These are phyloP conservation scores for Thermophis baileyi DNA, from an alignment of 2,113 vertebrate genomes.

Conservation along the genomic window DNA sequence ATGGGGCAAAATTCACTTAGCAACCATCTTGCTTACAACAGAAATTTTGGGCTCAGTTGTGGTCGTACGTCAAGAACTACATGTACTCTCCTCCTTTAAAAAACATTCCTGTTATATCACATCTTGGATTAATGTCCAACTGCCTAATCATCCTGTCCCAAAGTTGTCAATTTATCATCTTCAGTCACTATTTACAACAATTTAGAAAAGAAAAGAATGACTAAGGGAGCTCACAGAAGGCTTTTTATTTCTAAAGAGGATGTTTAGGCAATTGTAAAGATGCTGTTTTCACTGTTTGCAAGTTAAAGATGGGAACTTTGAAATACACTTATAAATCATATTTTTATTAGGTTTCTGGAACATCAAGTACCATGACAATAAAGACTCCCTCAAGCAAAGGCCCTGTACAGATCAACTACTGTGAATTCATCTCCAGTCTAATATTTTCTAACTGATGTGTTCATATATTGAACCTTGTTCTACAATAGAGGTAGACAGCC, in stretches of 20 bases:
- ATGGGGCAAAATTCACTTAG: neutral
- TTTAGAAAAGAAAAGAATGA: neutral
- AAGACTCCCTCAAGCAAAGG: neutral
- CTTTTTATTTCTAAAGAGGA: neutral
- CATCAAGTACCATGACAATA: neutral
- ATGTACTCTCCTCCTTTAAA: neutral
- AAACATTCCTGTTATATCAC: neutral
- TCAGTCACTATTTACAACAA: neutral
- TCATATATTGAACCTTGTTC: neutral
- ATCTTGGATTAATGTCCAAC: neutral
- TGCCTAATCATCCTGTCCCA: neutral
- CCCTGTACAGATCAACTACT: neutral
- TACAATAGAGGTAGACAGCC: neutral
- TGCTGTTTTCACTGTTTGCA: neutral
- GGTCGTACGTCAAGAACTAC: neutral
- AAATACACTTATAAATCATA: neutral
- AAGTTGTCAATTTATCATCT: neutral
- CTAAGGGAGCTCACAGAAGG: neutral
- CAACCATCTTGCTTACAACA: neutral
- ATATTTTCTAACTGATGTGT: neutral
- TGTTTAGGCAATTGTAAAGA: neutral
- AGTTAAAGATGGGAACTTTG: neutral
- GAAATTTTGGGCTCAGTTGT: neutral
- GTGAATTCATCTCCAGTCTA: neutral
- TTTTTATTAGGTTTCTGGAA: neutral